Base-by-base conservation (phyloP, 2,113 vertebrate species). In the Okapia johnstoni region DNA sequence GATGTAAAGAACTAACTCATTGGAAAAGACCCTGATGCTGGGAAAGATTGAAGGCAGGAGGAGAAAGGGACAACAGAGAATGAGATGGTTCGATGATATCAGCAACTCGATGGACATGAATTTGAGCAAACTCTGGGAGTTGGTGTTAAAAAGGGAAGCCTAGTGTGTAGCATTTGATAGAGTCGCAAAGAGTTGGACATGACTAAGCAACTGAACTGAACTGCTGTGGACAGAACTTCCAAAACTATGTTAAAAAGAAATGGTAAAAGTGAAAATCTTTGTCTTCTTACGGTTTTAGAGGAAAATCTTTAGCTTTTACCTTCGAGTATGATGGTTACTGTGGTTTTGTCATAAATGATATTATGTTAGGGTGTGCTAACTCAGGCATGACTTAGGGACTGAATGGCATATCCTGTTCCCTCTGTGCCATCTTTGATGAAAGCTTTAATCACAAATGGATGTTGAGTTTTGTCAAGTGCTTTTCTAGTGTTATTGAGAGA, bases 101-200 rank as follows among this genome's bases (percentile, higher is more conserved):
- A 36, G 36, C n/a, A 70, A 5, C 66, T 70, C 0, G 0, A 23
- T 70, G 19, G 66, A 40, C 36, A 40, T 70, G 66, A 40, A 19
- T 70, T 40, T 70, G 66, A 70, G n/a, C n/a, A 70, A 70, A 2
- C n/a, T 70, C n/a, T 23, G n/a, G 63, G 9, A 36, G n/a, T 23
- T 70, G 19, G 10, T 40, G n/a, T 40, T 40, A n/a, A 40, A 70
- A n/a, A 40, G 66, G 10, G 19, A 70, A 40, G 10, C n/a, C 19
- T 40, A 40, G 2, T 3, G 1, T 40, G n/a, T 0, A 0, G 66
- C n/a, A 70, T 70, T 70, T 0, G 2, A 70, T 70, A n/a, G 66
- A 40, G 10, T 70, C 2, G 5, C n/a, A 40, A 70, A 70, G 10
- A 6, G 19, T 70, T 0, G 1, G n/a, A 70, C n/a, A 23, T 0